Percentiles rank a stretch among this genome's conserved stretches.
These are phyloP conservation scores for Probosciger aterrimus DNA, from an alignment of 2,113 vertebrate genomes.

Conservation along the genomic window DNA sequence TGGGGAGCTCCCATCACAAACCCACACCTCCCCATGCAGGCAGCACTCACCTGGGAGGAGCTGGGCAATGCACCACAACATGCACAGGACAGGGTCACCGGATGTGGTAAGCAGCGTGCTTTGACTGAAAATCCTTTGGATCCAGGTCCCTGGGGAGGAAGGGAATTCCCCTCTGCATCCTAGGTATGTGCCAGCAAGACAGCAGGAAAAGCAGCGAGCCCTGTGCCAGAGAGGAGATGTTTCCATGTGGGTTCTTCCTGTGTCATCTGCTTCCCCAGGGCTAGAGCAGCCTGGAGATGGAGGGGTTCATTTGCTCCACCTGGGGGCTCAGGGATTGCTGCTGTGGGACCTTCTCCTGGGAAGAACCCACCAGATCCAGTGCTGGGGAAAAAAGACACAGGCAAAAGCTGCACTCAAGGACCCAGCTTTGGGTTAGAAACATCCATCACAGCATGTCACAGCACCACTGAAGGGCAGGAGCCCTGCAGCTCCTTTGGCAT, in stretches of 20 bases:
- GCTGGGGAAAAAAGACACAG: neutral
- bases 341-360: neutral
- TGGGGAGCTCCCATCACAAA: neutral
- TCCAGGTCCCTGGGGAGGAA: neutral
- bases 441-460: accelerated
- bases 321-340: neutral
- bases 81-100: neutral
- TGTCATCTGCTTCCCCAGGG: neutral
- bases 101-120: accelerated
- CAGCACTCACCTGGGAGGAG: neutral
- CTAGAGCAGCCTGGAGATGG: neutral
- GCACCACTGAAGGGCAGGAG: neutral
- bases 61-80: neutral
- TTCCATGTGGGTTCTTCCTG: neutral
- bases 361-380: neutral
- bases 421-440: neutral
- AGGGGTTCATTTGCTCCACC: neutral
- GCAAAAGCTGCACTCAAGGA: neutral
- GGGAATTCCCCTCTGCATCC: neutral
- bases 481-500: neutral
- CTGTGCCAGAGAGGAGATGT: neutral
- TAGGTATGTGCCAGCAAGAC: accelerated
- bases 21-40: accelerated
- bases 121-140: neutral
- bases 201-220: neutral